A percentile compares a stretch with the other conserved stretches of the same genome.
phyloP scores from a whole-genome alignment of 2,113 vertebrate genomes.

The Gulo gulo region DNA sequence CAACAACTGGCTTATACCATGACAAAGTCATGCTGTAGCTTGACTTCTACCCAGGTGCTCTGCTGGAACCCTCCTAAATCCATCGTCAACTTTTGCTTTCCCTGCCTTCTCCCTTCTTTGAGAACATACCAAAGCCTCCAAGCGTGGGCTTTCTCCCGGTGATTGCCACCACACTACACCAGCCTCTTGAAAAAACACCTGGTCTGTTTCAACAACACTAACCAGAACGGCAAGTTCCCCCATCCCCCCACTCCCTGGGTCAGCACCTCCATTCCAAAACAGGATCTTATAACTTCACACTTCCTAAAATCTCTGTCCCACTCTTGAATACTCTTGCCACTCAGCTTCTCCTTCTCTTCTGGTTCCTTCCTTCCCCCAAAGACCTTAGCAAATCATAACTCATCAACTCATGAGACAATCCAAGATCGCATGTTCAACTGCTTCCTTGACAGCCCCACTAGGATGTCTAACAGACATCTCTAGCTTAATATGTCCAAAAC shows the following conservation, averaged over 20 bases:
- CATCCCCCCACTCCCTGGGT: background rate
- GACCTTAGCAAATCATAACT: background rate
- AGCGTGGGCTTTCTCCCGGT: background rate
- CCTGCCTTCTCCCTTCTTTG: background rate
- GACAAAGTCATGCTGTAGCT: background rate
- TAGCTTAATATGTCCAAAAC: background rate
- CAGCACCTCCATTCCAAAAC: background rate
- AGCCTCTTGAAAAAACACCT: background rate
- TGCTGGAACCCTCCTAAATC: background rate
- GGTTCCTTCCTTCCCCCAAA: background rate
- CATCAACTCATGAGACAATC: background rate
- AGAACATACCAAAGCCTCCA: background rate
- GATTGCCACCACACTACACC: rapidly evolving
- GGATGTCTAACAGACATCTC: background rate
- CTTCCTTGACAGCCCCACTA: background rate
- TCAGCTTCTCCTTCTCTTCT: constrained; percentile 11
- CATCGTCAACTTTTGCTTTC: background rate
- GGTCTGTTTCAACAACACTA: background rate
- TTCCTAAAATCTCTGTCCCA: background rate
- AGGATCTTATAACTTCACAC: background rate
- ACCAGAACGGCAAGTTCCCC: background rate
- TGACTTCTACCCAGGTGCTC: background rate
- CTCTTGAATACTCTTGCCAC: background rate
- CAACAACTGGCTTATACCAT: background rate
- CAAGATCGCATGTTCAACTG: background rate